phyloP scores from a whole-genome alignment of 37 sponge, comb jelly and placozoan genomes.

The Halichondria panicea region DNA sequence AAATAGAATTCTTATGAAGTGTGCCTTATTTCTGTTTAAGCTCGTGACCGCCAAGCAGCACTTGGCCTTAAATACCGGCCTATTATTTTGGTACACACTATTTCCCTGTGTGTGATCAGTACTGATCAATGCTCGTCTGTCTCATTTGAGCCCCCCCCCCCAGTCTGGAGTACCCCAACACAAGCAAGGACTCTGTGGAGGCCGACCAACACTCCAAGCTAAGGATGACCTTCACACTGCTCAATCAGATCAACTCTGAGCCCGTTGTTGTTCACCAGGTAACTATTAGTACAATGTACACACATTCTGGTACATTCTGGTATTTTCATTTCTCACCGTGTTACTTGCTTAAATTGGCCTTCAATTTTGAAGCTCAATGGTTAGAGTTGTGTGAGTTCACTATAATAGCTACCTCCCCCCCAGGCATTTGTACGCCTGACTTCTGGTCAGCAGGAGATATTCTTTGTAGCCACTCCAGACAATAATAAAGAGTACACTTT shows the following conservation, averaged over 20 bases:
- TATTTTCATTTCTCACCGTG: background rate
- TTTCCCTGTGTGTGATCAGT: background rate
- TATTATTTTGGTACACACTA: too few species aligned
- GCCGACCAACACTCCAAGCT: constrained; percentile 78
- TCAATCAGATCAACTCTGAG: constrained; percentile 5
- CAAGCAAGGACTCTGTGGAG: constrained; percentile 33
- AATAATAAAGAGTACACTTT: constrained; percentile 49
- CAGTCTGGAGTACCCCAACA: constrained; percentile 63
- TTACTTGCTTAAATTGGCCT: background rate
- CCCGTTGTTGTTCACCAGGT: constrained; percentile 68
- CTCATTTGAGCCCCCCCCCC: background rate
- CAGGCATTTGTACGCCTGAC: constrained; percentile 82
- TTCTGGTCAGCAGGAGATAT: constrained; percentile 58
- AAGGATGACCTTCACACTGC: constrained; percentile 54
- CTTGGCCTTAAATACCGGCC: too few species aligned
- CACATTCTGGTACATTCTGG: background rate
- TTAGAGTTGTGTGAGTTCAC: too few species aligned
- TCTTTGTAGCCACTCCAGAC: constrained; percentile 77
- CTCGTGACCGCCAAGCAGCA: too few species aligned
- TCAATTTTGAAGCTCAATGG: background rate
- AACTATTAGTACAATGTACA: background rate
- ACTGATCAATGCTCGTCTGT: background rate
- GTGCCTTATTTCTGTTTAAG: too few species aligned
- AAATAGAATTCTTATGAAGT: too few species aligned
- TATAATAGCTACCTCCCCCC: background rate